A percentile compares a stretch with the other conserved stretches of the same genome.
phyloP scores from a whole-genome alignment of 2,888 invertebrate species.

The Lymantria monacha region DNA sequence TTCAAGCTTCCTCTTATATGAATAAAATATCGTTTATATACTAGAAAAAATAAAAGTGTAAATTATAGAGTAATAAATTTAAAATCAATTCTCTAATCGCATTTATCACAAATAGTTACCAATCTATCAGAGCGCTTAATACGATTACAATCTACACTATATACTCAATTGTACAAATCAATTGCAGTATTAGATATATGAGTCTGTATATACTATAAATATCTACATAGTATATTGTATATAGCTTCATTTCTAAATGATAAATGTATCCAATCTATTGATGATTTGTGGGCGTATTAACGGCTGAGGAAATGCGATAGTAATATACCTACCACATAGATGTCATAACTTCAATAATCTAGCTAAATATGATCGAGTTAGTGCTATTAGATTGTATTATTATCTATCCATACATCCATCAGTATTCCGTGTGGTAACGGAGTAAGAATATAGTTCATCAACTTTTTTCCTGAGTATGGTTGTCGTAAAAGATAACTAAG shows the following conservation, averaged over 20 bases:
- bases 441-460: too few species aligned
- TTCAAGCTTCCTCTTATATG: too few species aligned
- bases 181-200: neutral
- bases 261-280: conserved; percentile 51
- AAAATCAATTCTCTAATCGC: too few species aligned
- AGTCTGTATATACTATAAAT: neutral
- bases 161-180: neutral
- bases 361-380: too few species aligned
- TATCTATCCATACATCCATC: too few species aligned
- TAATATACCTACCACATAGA: conserved; percentile 21
- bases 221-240: neutral
- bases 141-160: neutral
- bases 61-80: too few species aligned
- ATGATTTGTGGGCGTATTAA: conserved; percentile 58
- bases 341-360: conserved; percentile 22
- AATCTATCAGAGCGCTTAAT: neutral
- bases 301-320: conserved; percentile 43
- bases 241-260: conserved; percentile 46
- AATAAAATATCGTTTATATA: too few species aligned
- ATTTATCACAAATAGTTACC: neutral
- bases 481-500: too few species aligned
- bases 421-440: too few species aligned
- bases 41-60: too few species aligned
- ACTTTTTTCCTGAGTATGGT: too few species aligned
- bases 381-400: too few species aligned